These are phyloP conservation scores for Andricus quercusramuli DNA, from an alignment of 2,888 invertebrate genomes.

Conservation along the genomic window DNA sequence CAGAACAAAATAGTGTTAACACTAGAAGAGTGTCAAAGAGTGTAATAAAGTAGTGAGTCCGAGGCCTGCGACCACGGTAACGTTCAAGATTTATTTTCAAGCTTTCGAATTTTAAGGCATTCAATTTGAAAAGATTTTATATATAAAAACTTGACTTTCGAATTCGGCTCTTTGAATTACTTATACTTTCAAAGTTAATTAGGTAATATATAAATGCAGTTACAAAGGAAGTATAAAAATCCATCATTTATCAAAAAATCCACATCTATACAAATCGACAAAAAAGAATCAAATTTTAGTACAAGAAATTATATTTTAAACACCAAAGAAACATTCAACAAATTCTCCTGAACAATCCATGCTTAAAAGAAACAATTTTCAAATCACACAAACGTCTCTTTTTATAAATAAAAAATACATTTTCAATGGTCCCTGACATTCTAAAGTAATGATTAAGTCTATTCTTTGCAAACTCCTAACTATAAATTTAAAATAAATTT, in stretches of 20 bases:
- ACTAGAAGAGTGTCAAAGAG: too few relatives aligned
- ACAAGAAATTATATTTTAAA: neutral
- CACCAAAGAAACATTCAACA: conserved; percentile 7
- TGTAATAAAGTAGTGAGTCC: too few relatives aligned
- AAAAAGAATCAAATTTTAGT: neutral
- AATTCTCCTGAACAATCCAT: conserved; percentile 2
- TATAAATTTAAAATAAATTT: neutral
- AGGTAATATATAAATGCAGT: neutral
- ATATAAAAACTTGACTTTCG: neutral
- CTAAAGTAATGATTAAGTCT: neutral
- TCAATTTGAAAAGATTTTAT: neutral
- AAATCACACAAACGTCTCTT: neutral
- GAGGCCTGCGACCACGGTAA: neutral
- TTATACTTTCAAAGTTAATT: neutral
- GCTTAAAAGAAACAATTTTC: conserved; percentile 28
- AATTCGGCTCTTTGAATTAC: neutral
- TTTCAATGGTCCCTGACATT: too few relatives aligned
- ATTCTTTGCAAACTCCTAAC: neutral
- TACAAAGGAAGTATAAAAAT: neutral
- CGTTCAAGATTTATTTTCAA: too few relatives aligned
- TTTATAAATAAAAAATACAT: neutral
- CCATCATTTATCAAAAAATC: neutral
- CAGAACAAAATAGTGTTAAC: too few relatives aligned
- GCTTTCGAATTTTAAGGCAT: too few relatives aligned
- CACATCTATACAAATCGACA: neutral